A percentile compares a stretch with the other conserved stretches of the same genome.
These are phyloP conservation scores for Malurus alboscapulatus DNA, from an alignment of 2,113 vertebrate genomes.

Conservation along the genomic window DNA sequence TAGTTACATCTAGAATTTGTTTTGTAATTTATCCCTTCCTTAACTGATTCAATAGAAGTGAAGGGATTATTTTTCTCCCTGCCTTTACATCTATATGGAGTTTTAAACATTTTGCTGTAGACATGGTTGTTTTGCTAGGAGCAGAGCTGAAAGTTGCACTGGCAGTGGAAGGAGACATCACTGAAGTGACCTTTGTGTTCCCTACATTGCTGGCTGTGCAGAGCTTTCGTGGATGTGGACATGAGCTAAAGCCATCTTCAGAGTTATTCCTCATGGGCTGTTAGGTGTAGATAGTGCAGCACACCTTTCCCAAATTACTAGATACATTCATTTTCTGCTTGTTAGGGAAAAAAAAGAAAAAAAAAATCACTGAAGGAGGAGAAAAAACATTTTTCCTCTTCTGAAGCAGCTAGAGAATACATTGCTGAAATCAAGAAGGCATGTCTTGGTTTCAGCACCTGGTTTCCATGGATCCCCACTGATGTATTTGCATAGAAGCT, in stretches of 20 bases:
- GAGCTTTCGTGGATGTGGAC: neutral
- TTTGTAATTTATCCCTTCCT: slow-evolving; percentile 15
- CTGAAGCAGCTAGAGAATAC: neutral
- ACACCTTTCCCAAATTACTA: neutral
- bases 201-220: neutral
- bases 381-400: neutral
- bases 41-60: neutral
- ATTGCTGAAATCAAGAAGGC: neutral
- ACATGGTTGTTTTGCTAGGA: neutral
- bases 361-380: neutral
- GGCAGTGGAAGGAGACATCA: neutral
- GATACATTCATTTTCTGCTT: neutral
- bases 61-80: neutral
- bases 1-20: neutral
- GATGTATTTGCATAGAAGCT: neutral
- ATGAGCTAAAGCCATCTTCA: neutral
- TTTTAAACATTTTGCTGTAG: neutral
- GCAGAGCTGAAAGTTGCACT: neutral
- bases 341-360: neutral
- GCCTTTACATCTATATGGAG: neutral
- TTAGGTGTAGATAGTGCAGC: neutral
- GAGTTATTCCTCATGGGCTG: neutral
- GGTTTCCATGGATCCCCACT: neutral
- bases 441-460: neutral
- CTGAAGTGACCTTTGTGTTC: neutral